A percentile compares a stretch with the other conserved stretches of the same genome.
Evolutionary conservation across 2,888 invertebrate genomes (phyloP).

Genomic region (Tanytarsus gracilentus): DNA sequence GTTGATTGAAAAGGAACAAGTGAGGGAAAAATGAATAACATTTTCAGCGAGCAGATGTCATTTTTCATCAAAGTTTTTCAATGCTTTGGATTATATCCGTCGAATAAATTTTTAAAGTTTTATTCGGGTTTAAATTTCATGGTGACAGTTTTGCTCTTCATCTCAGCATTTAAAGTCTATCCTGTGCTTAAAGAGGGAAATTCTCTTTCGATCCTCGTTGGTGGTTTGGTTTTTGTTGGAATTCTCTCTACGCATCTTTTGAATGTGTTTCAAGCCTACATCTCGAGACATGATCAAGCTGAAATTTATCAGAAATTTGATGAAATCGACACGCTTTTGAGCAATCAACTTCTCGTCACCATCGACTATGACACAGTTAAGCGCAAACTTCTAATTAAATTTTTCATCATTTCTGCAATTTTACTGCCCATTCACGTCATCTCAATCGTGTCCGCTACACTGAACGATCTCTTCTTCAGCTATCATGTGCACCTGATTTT

Average conservation of each 20-base stretch:
- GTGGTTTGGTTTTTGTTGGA: slow-evolving; percentile 32
- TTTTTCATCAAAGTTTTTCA: slow-evolving; percentile 14
- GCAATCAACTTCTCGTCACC: slow-evolving; percentile 18
- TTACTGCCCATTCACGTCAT: slow-evolving; percentile 15
- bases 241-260: slow-evolving; percentile 33
- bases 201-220: slow-evolving; percentile 30
- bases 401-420: slow-evolving; percentile 6
- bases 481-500: slow-evolving; percentile 23
- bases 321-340: slow-evolving; percentile 31
- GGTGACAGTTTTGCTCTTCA: slow-evolving; percentile 17
- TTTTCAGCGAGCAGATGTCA: slow-evolving; percentile 6
- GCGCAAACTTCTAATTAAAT: slow-evolving; percentile 16
- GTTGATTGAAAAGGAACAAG: background rate
- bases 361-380: slow-evolving; percentile 6
- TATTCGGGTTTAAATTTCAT: slow-evolving; percentile 35
- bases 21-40: slow-evolving; percentile 11
- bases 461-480: background rate
- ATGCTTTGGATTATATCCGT: slow-evolving; percentile 5
- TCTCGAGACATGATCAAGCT: slow-evolving; percentile 30
- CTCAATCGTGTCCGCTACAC: slow-evolving; percentile 9
- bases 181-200: slow-evolving; percentile 24
- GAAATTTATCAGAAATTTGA: slow-evolving; percentile 31
- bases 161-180: slow-evolving; percentile 28
- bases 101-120: background rate
- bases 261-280: slow-evolving; percentile 33